These are phyloP conservation scores for Mareca strepera DNA, from an alignment of 2,797 vertebrate genomes.

Conservation along the genomic window DNA sequence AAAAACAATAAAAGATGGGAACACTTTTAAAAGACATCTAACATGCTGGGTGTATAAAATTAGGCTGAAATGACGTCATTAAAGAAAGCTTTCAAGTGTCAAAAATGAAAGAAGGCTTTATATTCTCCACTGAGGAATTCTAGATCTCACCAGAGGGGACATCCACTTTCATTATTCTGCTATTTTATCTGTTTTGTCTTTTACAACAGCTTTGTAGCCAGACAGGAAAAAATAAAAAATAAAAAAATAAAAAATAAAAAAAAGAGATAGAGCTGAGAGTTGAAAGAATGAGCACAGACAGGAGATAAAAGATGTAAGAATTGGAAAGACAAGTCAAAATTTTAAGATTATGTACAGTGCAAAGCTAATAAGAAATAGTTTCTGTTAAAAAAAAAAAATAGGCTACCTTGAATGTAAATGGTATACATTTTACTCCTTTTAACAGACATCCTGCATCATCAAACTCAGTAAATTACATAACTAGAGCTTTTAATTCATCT, in stretches of 20 bases:
- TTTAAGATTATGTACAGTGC: not conserved
- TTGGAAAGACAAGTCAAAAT: not conserved
- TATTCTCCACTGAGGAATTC: not conserved
- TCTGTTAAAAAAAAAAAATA: not conserved
- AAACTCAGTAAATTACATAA: not conserved
- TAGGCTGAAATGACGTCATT: not conserved
- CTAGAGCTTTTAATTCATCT: not conserved
- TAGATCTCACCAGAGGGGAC: not conserved
- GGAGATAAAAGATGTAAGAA: not conserved
- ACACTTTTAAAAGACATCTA: not conserved
- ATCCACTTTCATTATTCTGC: not conserved
- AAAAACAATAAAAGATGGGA: not conserved
- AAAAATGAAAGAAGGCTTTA: conserved; percentile 18
- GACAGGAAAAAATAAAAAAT: not conserved
- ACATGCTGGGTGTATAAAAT: not conserved
- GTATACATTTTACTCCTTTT: not conserved
- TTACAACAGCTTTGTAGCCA: not conserved
- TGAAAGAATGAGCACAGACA: conserved; percentile 25
- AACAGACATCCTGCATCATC: not conserved
- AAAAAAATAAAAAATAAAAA: not conserved
- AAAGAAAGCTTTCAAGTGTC: conserved; percentile 19
- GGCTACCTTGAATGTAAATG: not conserved
- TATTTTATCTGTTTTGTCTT: conserved; percentile 19
- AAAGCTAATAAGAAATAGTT: not conserved
- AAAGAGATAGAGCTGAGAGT: not conserved